Evolutionary conservation across 2,888 invertebrate genomes (phyloP), one percentile per base, ranked within the genome.

Genomic region (Germaria angustata): DNA sequence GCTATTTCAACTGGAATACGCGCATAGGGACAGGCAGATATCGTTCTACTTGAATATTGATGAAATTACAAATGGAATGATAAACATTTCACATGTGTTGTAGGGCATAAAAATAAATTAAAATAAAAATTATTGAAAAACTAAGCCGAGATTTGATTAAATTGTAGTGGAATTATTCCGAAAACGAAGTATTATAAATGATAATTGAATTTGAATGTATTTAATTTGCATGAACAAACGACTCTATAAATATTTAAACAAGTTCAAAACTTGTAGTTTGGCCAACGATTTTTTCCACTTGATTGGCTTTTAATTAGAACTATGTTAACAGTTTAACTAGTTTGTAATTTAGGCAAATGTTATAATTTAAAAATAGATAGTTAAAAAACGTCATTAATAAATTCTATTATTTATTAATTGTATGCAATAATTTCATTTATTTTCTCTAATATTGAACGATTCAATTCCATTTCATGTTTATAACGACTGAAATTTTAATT

Each of bases 191-290:
- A n/a, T 20, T 15, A n/a, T 22, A 39, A 39, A 9, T 11, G 15
- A 13, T 57, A 36, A 22, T 1, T n/a, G 8, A 20, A 39, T 59
- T 39, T 59, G 22, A 13, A 59, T 59, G 39, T 22, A 22, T 24
- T 15, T 61, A 28, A 41, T 59, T 59, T n/a, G n/a, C 22, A 13
- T 59, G 9, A 39, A 59, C 7, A 22, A n/a, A n/a, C n/a, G n/a
- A 22, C 24, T 59, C 24, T 28, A 61, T 15, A 61, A 61, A 41
- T 61, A 61, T 15, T 61, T 15, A 9, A 39, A 28, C 41, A 61
- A 61, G 15, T 61, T 24, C 7, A 59, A 20, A 22, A 22, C 3
- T 7, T 22, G 5, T 51, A 2, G 24, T 51, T 51, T 51, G n/a
- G 13, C 2, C 20, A 46, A 46, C 0, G 9, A 20, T 53, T 4